Base-by-base conservation (phyloP, 92 coral and sea anemone genomes). In the Siderastrea radians region DNA sequence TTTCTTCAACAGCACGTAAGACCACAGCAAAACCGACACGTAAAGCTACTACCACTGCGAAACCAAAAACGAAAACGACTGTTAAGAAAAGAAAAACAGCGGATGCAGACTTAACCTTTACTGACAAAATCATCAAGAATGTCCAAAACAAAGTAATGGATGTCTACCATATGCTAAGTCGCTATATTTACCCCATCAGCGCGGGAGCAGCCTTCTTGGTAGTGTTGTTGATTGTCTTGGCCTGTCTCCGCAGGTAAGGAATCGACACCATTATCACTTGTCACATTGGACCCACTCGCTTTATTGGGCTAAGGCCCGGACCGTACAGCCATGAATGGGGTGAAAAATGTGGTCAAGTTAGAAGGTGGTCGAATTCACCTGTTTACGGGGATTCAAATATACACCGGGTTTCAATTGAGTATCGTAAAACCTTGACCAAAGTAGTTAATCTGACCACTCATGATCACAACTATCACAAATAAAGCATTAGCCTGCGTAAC, bases 1-100 rank as follows among this genome's bases (percentile, higher is more conserved):
- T 26, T 26, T 26, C 38, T 26, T 26, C 38, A 26, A 26, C 38
- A 26, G 38, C 38, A 26, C 38, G 38, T 26, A 26, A 26, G 38
- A 53, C 57, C 57, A 53, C 5, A 55, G 61, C 12, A 2, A 14
- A 3, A 26, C 7, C 26, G 48, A 67, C 9, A 67, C 15, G 61
- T 6, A 67, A 38, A 14, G 13, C 68, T 6, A 11, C 80, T 9
- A 13, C 12, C 17, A 57, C 45, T 1, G 51, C 3, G 13, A 44
- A 57, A 57, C 79, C 17, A 19, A 9, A 55, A 75, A 55, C 80
- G 65, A 75, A 65, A 44, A 75, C 80, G 78, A 73, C 77, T 9
- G 1, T 6, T 6, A 67, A 67, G 13, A 14, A 26, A 67, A 67
- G 72, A 3, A 2, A 67, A 67, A 38, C 72, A 10, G 15, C 4